phyloP scores from a whole-genome alignment of 2,888 invertebrate species.

The Sinelater perroti region DNA sequence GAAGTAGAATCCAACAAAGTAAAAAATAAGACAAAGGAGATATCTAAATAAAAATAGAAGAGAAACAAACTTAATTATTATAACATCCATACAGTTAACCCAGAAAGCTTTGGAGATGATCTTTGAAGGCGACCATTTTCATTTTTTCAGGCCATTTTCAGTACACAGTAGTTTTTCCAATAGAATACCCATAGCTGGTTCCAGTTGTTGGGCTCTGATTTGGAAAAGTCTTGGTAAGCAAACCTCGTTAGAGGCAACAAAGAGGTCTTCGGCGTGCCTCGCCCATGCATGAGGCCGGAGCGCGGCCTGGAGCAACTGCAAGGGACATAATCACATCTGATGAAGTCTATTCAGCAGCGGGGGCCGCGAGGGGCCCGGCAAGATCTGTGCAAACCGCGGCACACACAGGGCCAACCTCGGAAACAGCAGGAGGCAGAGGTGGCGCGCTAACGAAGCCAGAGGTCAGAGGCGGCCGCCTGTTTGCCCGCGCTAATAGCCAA shows the following conservation, averaged over 20 bases:
- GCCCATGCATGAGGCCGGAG: too few species aligned
- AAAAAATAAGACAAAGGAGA: too few species aligned
- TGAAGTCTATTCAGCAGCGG: constrained; percentile 46
- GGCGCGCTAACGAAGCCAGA: constrained; percentile 55
- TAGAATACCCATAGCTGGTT: too few species aligned
- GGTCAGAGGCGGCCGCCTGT: constrained; percentile 62
- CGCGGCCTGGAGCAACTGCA: constrained; percentile 24
- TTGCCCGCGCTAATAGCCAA: constrained; percentile 64
- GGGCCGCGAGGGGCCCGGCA: constrained; percentile 39
- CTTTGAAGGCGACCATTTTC: too few species aligned
- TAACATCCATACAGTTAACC: too few species aligned
- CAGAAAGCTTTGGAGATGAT: too few species aligned
- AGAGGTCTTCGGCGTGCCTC: too few species aligned
- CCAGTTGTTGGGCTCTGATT: too few species aligned
- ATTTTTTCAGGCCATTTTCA: too few species aligned
- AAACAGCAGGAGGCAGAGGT: constrained; percentile 44
- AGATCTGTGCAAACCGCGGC: constrained; percentile 33
- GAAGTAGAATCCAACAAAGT: too few species aligned
- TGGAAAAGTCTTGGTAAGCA: neutral
- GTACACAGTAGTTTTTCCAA: too few species aligned
- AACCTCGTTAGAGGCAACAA: neutral
- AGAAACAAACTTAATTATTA: neutral
- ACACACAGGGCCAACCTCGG: constrained; percentile 40
- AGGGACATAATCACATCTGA: constrained; percentile 45
- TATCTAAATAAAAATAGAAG: neutral